A percentile compares a stretch with the other conserved stretches of the same genome.
Conservation (phyloP, 2,113 vertebrate species). For the Macrotis lagotis region DNA sequence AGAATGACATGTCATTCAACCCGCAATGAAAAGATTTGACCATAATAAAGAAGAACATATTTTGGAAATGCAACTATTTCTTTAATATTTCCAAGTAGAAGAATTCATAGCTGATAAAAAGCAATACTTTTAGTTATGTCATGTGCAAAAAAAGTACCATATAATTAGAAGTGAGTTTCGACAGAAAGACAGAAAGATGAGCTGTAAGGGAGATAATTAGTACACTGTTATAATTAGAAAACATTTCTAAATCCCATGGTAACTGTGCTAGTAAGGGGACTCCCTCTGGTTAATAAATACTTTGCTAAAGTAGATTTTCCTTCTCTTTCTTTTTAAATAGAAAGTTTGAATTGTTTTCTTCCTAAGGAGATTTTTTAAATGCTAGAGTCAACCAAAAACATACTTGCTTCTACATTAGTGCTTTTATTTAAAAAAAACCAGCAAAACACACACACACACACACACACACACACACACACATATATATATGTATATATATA, state of each 20-base stretch:
- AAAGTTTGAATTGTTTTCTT: slow-evolving; percentile 74
- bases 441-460: too few relatives aligned
- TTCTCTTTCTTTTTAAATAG: slow-evolving; percentile 74
- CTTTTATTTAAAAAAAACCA: slow-evolving; percentile 43
- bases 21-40: slow-evolving; percentile 66
- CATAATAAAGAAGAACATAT: slow-evolving; percentile 50
- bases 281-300: slow-evolving; percentile 82
- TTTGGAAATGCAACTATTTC: slow-evolving; percentile 69
- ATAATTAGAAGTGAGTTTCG: slow-evolving; percentile 86
- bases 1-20: slow-evolving; percentile 33
- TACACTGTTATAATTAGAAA: slow-evolving; percentile 84
- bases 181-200: slow-evolving; percentile 86
- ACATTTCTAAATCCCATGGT: slow-evolving; percentile 83
- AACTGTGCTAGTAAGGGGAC: slow-evolving; percentile 79
- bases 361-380: neutral
- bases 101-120: slow-evolving; percentile 81
- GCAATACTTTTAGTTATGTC: slow-evolving; percentile 74
- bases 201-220: slow-evolving; percentile 85
- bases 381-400: slow-evolving; percentile 40
- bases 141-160: slow-evolving; percentile 78
- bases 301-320: slow-evolving; percentile 80
- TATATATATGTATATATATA: too few relatives aligned
- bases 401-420: slow-evolving; percentile 8
- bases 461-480: too few relatives aligned
- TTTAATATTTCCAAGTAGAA: slow-evolving; percentile 79